Base-by-base conservation (phyloP, 2,797 vertebrate genomes). In the Enoplosus armatus region DNA sequence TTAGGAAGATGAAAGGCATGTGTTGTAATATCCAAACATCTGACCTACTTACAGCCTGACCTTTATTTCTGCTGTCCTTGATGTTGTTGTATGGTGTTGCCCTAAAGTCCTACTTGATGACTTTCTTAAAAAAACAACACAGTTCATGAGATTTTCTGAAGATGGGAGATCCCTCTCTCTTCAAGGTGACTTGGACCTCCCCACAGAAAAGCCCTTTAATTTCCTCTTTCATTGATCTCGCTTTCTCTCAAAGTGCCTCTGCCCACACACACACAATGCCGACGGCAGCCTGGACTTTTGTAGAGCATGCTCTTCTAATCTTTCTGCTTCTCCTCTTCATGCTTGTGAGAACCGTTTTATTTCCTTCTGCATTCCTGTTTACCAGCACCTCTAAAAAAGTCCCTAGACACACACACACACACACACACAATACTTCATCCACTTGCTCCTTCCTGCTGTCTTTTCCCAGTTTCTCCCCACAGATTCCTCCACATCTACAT, bases 151-250 rank as follows among this genome's bases (percentile, higher is more conserved):
- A 84, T 65, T 84, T 86, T 72, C 80, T 56, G 45, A 45, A 83
- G 74, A 75, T 12, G 24, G 69, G 65, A 84, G 76, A 83, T 70
- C 72, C 69, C 56, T 62, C 39, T 56, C 37, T 76, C 43, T 70
- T 75, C 51, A 72, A 75, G 79, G 84, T 85, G 79, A 78, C 69
- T 79, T 69, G 56, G 72, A 83, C 72, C 79, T 85, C 75, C 71
- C 62, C 29, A 43, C 50, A 70, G 83, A 88, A 69, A 85, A 89
- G 82, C 67, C 74, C 81, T 90, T 91, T 89, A 75, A 89, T 88
- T 86, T 90, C 77, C 65, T 87, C 77, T 78, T 82, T 69, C 75
- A 80, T 87, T 80, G 68, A 85, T 89, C 85, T 90, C 70, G 54
- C 77, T 84, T 77, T 76, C 75, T 79, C 66, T 82, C 62, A 50